These are phyloP conservation scores for Arbacia lixula DNA, from an alignment of 53 echinoderm and acorn worm genomes.

Conservation along the genomic window DNA sequence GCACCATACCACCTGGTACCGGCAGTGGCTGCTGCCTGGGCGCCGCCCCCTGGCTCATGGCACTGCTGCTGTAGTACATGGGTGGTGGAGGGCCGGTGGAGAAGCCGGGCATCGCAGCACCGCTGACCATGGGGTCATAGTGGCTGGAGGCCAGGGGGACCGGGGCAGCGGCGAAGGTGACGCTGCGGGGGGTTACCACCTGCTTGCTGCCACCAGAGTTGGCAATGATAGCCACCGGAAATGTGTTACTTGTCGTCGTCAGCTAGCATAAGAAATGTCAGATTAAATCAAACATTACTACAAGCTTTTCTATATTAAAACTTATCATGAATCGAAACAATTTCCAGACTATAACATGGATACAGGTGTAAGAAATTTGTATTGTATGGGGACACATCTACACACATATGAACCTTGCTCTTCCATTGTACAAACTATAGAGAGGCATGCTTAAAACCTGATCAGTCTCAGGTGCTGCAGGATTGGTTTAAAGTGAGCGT, in stretches of 20 bases:
- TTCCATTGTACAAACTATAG: too few relatives aligned
- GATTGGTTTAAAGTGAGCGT: too few relatives aligned
- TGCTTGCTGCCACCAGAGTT: conserved; percentile 46
- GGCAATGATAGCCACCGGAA: conserved; percentile 21
- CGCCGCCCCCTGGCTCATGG: background rate
- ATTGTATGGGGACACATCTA: too few relatives aligned
- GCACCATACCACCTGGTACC: background rate
- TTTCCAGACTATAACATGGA: too few relatives aligned
- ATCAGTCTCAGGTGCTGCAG: too few relatives aligned
- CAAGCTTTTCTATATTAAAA: too few relatives aligned
- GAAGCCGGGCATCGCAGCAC: conserved; percentile 3
- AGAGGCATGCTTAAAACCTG: too few relatives aligned
- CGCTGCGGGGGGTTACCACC: conserved; percentile 30
- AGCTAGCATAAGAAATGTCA: too few relatives aligned
- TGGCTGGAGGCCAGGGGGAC: background rate
- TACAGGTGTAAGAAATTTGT: too few relatives aligned
- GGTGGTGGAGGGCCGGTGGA: background rate
- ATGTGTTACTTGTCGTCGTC: conserved; percentile 6
- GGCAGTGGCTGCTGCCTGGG: background rate
- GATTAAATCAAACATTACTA: too few relatives aligned
- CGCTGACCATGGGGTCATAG: conserved; percentile 49
- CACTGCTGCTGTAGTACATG: background rate
- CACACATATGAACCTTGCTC: too few relatives aligned
- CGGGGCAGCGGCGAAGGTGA: conserved; percentile 25
- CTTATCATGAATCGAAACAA: too few relatives aligned